Conservation (phyloP, 2,888 invertebrate species). For the Apodemia duryi region DNA sequence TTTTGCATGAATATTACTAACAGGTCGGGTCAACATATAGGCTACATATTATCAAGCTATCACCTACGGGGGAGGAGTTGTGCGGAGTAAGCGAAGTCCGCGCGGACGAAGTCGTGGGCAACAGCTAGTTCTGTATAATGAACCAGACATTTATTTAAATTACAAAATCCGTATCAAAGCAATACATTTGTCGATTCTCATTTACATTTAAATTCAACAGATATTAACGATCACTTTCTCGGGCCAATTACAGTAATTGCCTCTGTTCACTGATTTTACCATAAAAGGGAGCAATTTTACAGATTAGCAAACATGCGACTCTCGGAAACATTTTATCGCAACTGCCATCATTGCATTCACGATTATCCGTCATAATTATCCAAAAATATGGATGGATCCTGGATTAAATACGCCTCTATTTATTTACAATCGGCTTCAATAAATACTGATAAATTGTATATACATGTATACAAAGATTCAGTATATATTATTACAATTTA, state of each 20-base stretch:
- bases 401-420: not conserved
- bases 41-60: too few relatives aligned
- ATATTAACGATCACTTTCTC: constrained; percentile 14
- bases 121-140: too few relatives aligned
- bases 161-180: not conserved
- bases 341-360: constrained; percentile 1
- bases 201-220: constrained; percentile 11
- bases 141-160: not conserved
- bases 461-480: too few relatives aligned
- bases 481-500: too few relatives aligned
- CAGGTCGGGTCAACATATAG: too few relatives aligned
- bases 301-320: constrained; percentile 16
- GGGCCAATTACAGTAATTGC: constrained; percentile 10
- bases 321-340: constrained; percentile 18
- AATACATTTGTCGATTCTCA: constrained; percentile 9
- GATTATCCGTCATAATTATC: constrained; percentile 8
- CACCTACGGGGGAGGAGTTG: too few relatives aligned
- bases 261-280: constrained; percentile 10
- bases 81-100: too few relatives aligned
- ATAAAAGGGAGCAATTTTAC: constrained; percentile 16
- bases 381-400: not conserved
- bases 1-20: too few relatives aligned
- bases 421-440: not conserved
- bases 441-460: too few relatives aligned
- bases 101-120: too few relatives aligned